phyloP scores from a whole-genome alignment of 1,140 invertebrate species.

The Drosophila trapezifrons region DNA sequence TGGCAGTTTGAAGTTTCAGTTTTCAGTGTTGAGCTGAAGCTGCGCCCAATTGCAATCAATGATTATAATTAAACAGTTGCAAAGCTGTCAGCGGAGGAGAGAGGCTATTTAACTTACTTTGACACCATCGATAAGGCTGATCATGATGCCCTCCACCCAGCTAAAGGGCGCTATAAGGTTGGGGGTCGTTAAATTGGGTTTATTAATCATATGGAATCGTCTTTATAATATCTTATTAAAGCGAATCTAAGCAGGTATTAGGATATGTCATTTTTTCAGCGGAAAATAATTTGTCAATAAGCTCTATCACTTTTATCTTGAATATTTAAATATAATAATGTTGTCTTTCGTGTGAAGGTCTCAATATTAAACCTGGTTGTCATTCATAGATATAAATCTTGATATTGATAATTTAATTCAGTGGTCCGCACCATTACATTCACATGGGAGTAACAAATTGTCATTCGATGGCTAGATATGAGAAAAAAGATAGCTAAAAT shows the following conservation, averaged over 20 bases:
- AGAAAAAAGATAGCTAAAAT: too few relatives aligned
- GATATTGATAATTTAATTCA: too few relatives aligned
- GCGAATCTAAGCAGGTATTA: background rate
- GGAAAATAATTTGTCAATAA: background rate
- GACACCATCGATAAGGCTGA: slow-evolving; percentile 66
- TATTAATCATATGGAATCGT: background rate
- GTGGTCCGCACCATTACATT: too few relatives aligned
- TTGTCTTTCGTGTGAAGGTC: background rate
- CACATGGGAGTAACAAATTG: too few relatives aligned
- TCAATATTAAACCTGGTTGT: background rate
- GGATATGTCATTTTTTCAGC: background rate
- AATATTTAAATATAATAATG: background rate
- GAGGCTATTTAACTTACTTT: slow-evolving; percentile 75
- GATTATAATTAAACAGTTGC: slow-evolving; percentile 21
- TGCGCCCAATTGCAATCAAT: slow-evolving; percentile 41
- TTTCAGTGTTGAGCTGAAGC: slow-evolving; percentile 24
- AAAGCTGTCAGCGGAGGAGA: slow-evolving; percentile 33
- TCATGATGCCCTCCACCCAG: slow-evolving; percentile 74
- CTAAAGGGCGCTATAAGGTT: slow-evolving; percentile 74
- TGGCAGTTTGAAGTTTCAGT: slow-evolving; percentile 55
- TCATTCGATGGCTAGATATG: too few relatives aligned
- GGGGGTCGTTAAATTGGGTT: slow-evolving; percentile 8
- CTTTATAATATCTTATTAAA: background rate
- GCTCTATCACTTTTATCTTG: background rate
- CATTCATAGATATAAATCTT: background rate